Percentiles rank a stretch among this genome's conserved stretches.
Conservation (phyloP, 2,797 vertebrate genomes). For the Micrastur ruficollis region DNA sequence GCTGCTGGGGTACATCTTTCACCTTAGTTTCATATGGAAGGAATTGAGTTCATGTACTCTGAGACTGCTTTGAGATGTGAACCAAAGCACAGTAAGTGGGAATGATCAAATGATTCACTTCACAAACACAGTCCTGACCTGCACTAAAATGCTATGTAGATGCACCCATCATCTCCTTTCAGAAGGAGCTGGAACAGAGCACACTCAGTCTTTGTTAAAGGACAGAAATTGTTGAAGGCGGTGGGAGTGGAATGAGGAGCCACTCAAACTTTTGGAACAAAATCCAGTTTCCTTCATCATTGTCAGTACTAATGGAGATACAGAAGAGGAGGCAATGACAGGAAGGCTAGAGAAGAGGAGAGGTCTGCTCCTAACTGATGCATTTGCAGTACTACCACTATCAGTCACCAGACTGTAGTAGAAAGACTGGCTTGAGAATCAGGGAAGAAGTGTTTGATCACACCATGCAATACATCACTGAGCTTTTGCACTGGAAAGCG, state of each 20-base stretch:
- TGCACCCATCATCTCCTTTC: neutral
- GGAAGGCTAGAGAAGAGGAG: neutral
- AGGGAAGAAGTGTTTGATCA: slow-evolving; percentile 15
- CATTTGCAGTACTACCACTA: neutral
- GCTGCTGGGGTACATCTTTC: neutral
- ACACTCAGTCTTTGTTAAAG: neutral
- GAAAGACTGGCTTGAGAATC: neutral
- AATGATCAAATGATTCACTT: slow-evolving; percentile 11
- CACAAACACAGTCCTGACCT: neutral
- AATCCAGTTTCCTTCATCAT: neutral
- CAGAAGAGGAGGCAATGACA: neutral
- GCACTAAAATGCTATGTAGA: neutral
- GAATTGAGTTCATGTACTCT: neutral
- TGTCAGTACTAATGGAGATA: slow-evolving; percentile 5
- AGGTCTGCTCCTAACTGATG: neutral
- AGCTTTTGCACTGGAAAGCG: neutral
- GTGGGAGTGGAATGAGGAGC: neutral
- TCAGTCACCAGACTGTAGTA: slow-evolving; percentile 7
- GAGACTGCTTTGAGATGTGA: neutral
- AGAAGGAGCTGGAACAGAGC: neutral
- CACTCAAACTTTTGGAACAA: neutral
- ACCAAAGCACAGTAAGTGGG: neutral
- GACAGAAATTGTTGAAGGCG: neutral
- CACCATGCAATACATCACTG: neutral
- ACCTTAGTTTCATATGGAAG: neutral